A percentile compares a stretch with the other conserved stretches of the same genome.
Conservation (phyloP, 35 echinoderm and acorn worm genomes). For the Ptychodera flava region DNA sequence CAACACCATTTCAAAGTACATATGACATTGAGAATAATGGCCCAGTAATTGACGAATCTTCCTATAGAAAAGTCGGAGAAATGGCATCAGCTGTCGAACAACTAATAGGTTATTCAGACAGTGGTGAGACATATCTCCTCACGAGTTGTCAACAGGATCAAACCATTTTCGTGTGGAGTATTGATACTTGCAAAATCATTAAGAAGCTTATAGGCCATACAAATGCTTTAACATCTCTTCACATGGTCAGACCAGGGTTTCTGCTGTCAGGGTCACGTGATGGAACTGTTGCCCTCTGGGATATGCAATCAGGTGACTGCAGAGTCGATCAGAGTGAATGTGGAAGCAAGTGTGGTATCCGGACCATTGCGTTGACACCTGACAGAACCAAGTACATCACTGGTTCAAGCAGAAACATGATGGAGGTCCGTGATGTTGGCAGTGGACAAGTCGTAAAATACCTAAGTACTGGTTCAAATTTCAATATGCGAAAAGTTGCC, state of each 20-base stretch:
- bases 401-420: neutral
- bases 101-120: neutral
- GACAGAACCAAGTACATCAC: neutral
- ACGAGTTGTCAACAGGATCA: neutral
- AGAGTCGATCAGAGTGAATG: neutral
- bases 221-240: neutral
- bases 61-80: neutral
- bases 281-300: neutral
- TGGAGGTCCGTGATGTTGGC: neutral
- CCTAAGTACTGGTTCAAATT: neutral
- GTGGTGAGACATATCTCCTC: neutral
- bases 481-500: neutral
- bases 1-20: neutral
- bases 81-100: neutral
- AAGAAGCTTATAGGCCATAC: neutral
- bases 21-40: neutral
- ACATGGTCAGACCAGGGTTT: neutral
- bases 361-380: neutral
- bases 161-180: neutral
- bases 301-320: neutral
- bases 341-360: neutral
- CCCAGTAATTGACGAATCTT: neutral
- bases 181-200: neutral
- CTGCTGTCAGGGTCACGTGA: neutral
- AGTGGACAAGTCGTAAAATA: neutral